Evolutionary conservation across 2,113 vertebrate species (phyloP), one percentile per base, ranked within the genome.

Genomic region (Eidolon helvum): DNA sequence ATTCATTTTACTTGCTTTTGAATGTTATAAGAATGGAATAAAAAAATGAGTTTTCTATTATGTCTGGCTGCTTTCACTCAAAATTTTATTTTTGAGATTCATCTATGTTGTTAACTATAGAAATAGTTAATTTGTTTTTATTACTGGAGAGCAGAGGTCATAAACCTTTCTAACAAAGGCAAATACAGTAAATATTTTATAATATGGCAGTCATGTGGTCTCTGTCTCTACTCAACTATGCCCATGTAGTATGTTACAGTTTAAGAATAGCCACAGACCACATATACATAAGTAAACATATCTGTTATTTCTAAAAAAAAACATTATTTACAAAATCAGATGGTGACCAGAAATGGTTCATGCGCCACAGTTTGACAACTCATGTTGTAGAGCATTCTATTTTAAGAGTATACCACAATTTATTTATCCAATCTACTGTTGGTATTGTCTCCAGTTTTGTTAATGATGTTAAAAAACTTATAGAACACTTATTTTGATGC

Each of bases 41-140:
- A 71, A 78, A 84, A 1, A 35, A 33, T n/a, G 53, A 63, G 24
- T 45, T 50, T n/a, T 55, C 61, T 61, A 38, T 63, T 74, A 16
- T 74, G 21, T 74, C 45, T 72, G 30, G 4, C 4, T 82, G 33
- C 5, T 65, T 65, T 95, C 35, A 68, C 5, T 38, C 43, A 55
- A 22, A 40, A 61, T 77, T 45, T 95, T 95, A 33, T 19, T 96
- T 95, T 57, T 80, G 28, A 77, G 26, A n/a, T 30, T 66, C 91
- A 83, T 0, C 33, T 10, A 74, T 57, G 14, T 82, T 61, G 12
- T 84, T 91, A 28, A 71, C 8, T 69, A 75, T 26, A 55, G 21
- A 4, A 57, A 75, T 4, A 14, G 2, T 21, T n/a, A 7, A 30
- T 72, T 80, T 38, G 1, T n/a, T 59, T 69, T 71, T 40, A 74